phyloP scores from a whole-genome alignment of 1,140 invertebrate genomes.

The Eurosta solidaginis region DNA sequence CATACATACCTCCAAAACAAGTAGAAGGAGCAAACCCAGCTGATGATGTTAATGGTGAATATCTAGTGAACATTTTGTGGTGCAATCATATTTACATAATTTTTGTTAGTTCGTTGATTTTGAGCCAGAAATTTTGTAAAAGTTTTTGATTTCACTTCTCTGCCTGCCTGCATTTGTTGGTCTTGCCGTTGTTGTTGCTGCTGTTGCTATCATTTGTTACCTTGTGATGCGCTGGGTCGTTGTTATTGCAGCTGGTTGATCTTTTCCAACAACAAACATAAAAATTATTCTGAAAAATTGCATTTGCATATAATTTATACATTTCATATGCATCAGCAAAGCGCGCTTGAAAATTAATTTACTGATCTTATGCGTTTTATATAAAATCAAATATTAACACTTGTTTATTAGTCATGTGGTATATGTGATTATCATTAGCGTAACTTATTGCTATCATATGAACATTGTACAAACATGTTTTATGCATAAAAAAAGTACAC shows the following conservation, averaged over 20 bases:
- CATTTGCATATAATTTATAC: conserved; percentile 10
- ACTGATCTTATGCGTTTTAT: not conserved
- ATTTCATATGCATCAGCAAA: not conserved
- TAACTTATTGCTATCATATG: no score
- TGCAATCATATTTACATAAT: conserved; percentile 16
- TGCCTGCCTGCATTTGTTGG: not conserved
- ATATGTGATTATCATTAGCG: no score
- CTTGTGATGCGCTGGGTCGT: not conserved
- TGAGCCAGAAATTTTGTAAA: conserved; percentile 1
- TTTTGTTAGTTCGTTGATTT: not conserved
- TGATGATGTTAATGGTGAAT: not conserved
- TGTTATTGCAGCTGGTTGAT: conserved; percentile 9
- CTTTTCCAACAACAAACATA: not conserved
- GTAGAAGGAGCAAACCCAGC: not conserved
- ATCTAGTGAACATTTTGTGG: not conserved
- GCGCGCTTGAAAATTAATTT: not conserved
- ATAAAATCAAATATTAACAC: no score
- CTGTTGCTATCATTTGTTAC: not conserved
- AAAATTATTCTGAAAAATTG: not conserved
- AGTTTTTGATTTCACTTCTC: conserved; percentile 7
- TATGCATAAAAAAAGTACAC: no score
- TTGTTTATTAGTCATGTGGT: no score
- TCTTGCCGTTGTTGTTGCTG: no score
- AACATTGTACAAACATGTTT: no score
- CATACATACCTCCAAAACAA: not conserved